Conservation (phyloP, 2,797 vertebrate genomes). For the Stomatorhinus walkeri region DNA sequence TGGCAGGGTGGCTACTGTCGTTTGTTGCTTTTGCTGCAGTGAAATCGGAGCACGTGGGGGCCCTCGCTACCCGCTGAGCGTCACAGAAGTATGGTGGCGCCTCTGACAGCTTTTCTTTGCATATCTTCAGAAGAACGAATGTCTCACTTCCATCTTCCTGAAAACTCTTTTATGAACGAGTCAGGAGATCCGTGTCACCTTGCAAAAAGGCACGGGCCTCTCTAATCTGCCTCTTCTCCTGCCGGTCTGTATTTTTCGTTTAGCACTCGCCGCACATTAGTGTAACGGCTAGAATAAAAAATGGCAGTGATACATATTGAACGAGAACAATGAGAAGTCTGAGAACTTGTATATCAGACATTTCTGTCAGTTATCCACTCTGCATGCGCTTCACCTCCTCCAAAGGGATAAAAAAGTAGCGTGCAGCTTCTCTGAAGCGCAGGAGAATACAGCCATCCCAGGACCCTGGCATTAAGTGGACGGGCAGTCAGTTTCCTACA, state of each 20-base stretch:
- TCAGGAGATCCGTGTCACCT: neutral
- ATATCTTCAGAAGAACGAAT: neutral
- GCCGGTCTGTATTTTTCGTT: neutral
- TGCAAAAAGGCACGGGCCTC: neutral
- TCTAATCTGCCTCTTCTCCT: neutral
- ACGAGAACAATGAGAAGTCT: neutral
- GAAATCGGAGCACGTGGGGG: neutral
- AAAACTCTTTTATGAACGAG: neutral
- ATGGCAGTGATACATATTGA: neutral
- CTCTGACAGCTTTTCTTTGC: neutral
- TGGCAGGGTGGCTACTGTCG: neutral
- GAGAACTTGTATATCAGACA: neutral
- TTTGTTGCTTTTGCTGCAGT: neutral
- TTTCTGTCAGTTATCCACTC: neutral
- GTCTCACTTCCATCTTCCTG: neutral
- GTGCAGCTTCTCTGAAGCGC: neutral
- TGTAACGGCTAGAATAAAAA: neutral
- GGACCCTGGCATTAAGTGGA: neutral
- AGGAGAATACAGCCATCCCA: neutral
- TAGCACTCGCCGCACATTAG: neutral
- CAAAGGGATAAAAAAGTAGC: neutral
- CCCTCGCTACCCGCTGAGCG: neutral
- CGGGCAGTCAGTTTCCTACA: neutral
- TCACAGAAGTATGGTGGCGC: neutral
- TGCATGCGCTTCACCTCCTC: neutral